Evolutionary conservation across 1,140 invertebrate genomes (phyloP).

Genomic region (Panagrolaimus sp.): DNA sequence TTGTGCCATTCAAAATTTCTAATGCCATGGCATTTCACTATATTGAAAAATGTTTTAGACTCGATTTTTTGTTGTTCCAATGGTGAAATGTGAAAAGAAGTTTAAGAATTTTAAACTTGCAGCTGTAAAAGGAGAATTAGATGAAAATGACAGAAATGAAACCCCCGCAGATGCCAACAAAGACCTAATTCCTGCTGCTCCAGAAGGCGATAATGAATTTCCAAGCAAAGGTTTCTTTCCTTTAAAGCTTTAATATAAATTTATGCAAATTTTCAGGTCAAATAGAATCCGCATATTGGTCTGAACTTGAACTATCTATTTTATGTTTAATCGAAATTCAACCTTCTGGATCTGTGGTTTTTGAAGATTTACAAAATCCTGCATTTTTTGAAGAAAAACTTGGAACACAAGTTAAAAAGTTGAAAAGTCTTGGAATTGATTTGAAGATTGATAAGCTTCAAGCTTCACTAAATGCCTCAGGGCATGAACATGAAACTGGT

Average conservation of each 20-base stretch:
- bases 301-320: slow-evolving; percentile 11
- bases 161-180: not conserved
- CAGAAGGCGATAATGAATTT: slow-evolving; percentile 1
- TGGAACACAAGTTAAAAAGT: slow-evolving; percentile 31
- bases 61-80: slow-evolving; percentile 2
- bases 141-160: not conserved
- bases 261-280: not conserved
- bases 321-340: slow-evolving; percentile 29
- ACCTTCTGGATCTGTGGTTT: slow-evolving; percentile 2
- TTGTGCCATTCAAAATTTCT: no score
- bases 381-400: slow-evolving; percentile 28
- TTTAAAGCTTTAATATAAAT: not conserved
- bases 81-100: not conserved
- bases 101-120: not conserved
- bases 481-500: not conserved
- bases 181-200: no score
- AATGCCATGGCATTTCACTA: not conserved
- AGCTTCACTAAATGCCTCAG: not conserved
- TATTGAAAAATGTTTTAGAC: slow-evolving; percentile 7
- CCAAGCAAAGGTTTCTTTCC: slow-evolving; percentile 1
- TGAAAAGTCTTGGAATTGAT: slow-evolving; percentile 41
- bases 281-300: slow-evolving; percentile 7
- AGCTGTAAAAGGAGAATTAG: no score
- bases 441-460: slow-evolving; percentile 26
- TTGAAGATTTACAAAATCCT: slow-evolving; percentile 27